Evolutionary conservation across 2,888 invertebrate species (phyloP), one percentile per base, ranked within the genome.

Genomic region (Synergus gifuensis): DNA sequence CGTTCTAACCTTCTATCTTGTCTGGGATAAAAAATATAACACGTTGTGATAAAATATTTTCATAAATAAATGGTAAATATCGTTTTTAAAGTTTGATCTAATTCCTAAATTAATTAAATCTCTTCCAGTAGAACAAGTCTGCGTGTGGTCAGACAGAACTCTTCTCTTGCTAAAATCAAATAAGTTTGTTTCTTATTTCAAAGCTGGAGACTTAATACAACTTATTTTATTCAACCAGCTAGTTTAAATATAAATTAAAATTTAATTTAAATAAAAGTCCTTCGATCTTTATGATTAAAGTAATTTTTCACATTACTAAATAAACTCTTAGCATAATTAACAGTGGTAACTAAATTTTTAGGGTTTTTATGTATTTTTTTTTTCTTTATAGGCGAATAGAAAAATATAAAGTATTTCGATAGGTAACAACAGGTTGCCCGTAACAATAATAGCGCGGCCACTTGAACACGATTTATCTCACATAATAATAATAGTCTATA

Each of bases 121-220:
- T 54, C n/a, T 8, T n/a, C 3, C 9, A 64, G 64, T 64, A n/a
- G 64, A 64, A 40, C 40, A 64, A 64, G 64, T 40, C n/a, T n/a
- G 14, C 9, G 7, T n/a, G n/a, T 64, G 8, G 40, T 64, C 64
- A 64, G n/a, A 40, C 40, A 16, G 9, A n/a, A n/a, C 2, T n/a
- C n/a, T 7, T 54, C 5, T n/a, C n/a, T 54, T 54, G 9, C 9
- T n/a, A n/a, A n/a, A 54, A 54, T 16, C 54, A 16, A 16, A 16
- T 7, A 49, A 49, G 16, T 14, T 49, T 49, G 14, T 49, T 49
- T 49, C 49, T 49, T 16, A 16, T 16, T 16, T n/a, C 16, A 16
- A 49, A 16, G 16, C 2, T 49, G 14, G 16, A 4, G 49, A 49
- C 1, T 16, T 49, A 14, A 14, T 49, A 16, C 14, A 49, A 28